A percentile compares a stretch with the other conserved stretches of the same genome.
phyloP scores from a whole-genome alignment of 2,797 vertebrate species.

The Enteromius paludinosus region DNA sequence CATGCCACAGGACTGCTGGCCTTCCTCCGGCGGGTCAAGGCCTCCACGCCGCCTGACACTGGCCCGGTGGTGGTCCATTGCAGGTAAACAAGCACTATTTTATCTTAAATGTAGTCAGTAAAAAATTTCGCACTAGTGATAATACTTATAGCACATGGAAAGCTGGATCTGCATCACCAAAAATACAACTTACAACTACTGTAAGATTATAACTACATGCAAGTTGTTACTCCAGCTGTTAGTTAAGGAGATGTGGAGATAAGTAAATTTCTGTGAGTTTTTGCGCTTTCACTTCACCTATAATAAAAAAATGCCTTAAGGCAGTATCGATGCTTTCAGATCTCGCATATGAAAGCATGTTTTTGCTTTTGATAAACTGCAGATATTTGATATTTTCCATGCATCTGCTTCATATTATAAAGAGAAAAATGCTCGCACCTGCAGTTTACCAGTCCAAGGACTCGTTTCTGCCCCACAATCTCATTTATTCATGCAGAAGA shows the following conservation, averaged over 20 bases:
- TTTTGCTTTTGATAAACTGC: background rate
- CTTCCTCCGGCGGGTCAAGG: conserved; percentile 93
- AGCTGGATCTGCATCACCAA: background rate
- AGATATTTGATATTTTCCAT: background rate
- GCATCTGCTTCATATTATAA: background rate
- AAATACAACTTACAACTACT: background rate
- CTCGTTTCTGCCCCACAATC: background rate
- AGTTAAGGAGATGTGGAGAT: background rate
- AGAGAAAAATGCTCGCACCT: background rate
- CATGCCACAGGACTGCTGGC: conserved; percentile 93
- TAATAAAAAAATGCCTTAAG: background rate
- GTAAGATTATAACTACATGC: too few relatives aligned
- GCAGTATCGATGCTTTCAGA: background rate
- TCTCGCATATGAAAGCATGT: background rate
- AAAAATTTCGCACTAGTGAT: background rate
- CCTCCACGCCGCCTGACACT: conserved; percentile 87
- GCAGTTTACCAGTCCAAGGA: conserved; percentile 7
- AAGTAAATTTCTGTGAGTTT: background rate
- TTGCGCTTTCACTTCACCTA: background rate
- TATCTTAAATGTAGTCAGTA: background rate
- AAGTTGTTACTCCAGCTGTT: background rate
- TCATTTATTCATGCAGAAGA: background rate
- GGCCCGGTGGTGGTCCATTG: conserved; percentile 96
- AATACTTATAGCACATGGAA: background rate
- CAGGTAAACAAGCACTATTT: conserved; percentile 79